Base-by-base conservation (phyloP, 2,888 invertebrate genomes). In the Tortrix viridana region DNA sequence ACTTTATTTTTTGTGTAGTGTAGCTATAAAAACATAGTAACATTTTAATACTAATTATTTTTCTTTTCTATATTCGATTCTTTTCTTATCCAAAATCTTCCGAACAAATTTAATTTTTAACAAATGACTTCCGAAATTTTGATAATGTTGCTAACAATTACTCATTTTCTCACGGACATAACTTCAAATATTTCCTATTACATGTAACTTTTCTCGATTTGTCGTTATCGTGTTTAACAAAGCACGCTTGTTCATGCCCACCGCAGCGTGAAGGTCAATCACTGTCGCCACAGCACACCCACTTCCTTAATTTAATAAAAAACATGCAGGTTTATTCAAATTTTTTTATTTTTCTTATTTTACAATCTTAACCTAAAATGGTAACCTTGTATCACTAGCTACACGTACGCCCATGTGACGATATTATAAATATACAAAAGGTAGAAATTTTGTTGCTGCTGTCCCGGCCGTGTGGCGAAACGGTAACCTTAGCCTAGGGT, bases 301-400 rank as follows among this genome's bases (percentile, higher is more conserved):
- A 59, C 53, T 57, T 60, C 68, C 71, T 72, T 66, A 71, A 62
- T 46, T 49, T 67, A 68, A 74, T 71, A 80, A 77, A 68, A 85
- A 81, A 82, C 76, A 74, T 68, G 67, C 65, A 52, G 65, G 67
- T 74, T 75, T 74, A 70, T 73, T 48, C 66, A 68, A 72, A 74
- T 77, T 77, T 77, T 81, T 82, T 79, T 77, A 81, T 85, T 76
- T 85, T 75, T 77, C 73, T 71, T 76, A 76, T 85, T 83, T 88
- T 88, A 89, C 85, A 86, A 72, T 81, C 89, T 88, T 89, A 89
- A 81, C 78, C 87, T 86, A 86, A 77, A 85, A 84, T 89, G 91
- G 90, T 90, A 91, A 89, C 90, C 77, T 85, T 82, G 86, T 85
- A 90, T 91, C 90, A 91, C 90, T 88, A 84, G 79, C 84, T 85